Base-by-base conservation (phyloP, 2,888 invertebrate species). In the Boloria euphrosyne region DNA sequence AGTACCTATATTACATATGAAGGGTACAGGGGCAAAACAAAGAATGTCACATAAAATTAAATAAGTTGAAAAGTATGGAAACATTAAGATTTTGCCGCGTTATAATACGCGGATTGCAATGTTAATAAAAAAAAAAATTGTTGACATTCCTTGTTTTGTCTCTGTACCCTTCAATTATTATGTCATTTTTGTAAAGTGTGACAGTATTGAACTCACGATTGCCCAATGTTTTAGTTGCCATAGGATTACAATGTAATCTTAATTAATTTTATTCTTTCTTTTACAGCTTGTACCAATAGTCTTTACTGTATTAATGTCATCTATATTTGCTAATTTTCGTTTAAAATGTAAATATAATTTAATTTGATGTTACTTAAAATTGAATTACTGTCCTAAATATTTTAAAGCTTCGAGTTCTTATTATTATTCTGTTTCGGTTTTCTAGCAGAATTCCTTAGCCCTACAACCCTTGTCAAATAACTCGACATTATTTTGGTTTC, bases 371-470 rank as follows among this genome's bases (percentile, higher is more conserved):
- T 46, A 44, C 44, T 57, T 44, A 22, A 57, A 57, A 57, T 22
- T n/a, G 2, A 44, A 55, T 13, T 43, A 43, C 43, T 10, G 22
- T 44, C 44, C 6, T 7, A 43, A 16, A 43, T 13, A 43, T 3
- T 22, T 44, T 18, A 55, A 55, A 16, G 13, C 18, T 18, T 14
- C 44, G 10, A 55, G 17, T 22, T 18, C 44, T n/a, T 14, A 57
- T 57, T 57, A 44, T 57, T 57, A 57, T 57, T 57, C 44, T 5
- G 44, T 57, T 44, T 22, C 22, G 55, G 55, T 22, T 46, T 57
- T 57, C 55, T 57, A 57, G 44, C n/a, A 44, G 18, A 44, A 57
- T 46, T 57, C 55, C 44, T 57, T 57, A 22, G 44, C 22, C 44
- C 44, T 44, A 22, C 7, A 44, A 55, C 55, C 55, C 55, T 57